Evolutionary conservation across 2,888 invertebrate genomes (phyloP), one percentile per base, ranked within the genome.

Genomic region (Drosophila austrosaltans): DNA sequence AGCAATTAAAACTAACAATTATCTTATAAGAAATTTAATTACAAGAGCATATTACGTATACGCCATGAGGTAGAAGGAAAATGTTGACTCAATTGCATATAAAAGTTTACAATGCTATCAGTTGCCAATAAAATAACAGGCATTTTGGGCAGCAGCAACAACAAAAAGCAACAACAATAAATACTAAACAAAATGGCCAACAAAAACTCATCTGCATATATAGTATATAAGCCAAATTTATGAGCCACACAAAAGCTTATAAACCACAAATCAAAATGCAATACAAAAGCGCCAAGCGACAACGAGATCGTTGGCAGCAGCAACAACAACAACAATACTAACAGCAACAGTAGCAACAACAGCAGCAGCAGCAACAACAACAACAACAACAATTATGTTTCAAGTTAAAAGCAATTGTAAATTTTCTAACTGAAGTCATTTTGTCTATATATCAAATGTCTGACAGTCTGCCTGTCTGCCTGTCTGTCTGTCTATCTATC

Each of bases 341-440:
- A 6, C 32, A 32, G 5, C 32, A 53, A 16, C 36, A 58, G 22
- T 25, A 62, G 16, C 32, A 36, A 39, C 48, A 53, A 62, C 36
- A 72, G 16, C 39, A 67, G 61, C 48, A 68, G 48, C 28, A 69
- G 54, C 57, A 70, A 56, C n/a, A n/a, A n/a, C 36, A 66, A 42
- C 39, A 76, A 63, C 60, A 78, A 76, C 72, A 79, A 82, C 86
- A 79, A 87, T 79, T 79, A 85, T 79, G 80, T 84, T 76, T 76
- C 83, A 87, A 86, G 79, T 76, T 75, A 83, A 76, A 81, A 86
- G 87, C 88, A 88, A 86, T 88, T 88, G 86, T 88, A 80, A 81
- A 88, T 87, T 87, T 80, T 83, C 82, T 77, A 88, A 86, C 87
- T 82, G 80, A 88, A 88, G 86, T 83, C 87, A 76, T 83, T 87